A percentile compares a stretch with the other conserved stretches of the same genome.
phyloP scores from a whole-genome alignment of 2,888 invertebrate genomes.

The Cordilura impudica region DNA sequence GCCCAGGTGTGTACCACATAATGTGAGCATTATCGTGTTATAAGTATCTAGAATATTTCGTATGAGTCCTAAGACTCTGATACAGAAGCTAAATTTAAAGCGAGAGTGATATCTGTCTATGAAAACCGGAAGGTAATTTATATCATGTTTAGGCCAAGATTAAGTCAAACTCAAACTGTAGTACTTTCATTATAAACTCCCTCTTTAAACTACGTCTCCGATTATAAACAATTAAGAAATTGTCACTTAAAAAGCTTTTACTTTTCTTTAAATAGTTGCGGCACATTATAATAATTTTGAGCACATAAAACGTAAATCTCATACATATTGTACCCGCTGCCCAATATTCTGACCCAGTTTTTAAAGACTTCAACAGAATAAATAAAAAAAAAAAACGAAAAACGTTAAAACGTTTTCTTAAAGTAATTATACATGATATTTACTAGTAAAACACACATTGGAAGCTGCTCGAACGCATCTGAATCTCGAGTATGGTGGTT shows the following conservation, averaged over 20 bases:
- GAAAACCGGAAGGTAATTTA: no score
- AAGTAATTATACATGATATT: conserved; percentile 28
- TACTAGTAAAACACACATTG: not conserved
- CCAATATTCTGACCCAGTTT: conserved; percentile 25
- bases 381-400: conserved; percentile 16
- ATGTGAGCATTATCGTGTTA: no score
- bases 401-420: conserved; percentile 28
- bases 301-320: not conserved
- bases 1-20: no score
- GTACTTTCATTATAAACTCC: not conserved
- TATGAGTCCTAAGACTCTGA: no score
- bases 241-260: conserved; percentile 10
- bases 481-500: not conserved
- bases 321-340: not conserved
- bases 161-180: no score
- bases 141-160: no score
- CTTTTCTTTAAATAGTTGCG: conserved; percentile 14
- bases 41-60: no score
- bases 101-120: no score
- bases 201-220: not conserved
- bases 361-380: conserved; percentile 1
- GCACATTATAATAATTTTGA: not conserved
- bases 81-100: no score
- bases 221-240: not conserved
- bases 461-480: not conserved